Base-by-base conservation (phyloP, 1,140 invertebrate genomes). In the Diorhabda sublineata region DNA sequence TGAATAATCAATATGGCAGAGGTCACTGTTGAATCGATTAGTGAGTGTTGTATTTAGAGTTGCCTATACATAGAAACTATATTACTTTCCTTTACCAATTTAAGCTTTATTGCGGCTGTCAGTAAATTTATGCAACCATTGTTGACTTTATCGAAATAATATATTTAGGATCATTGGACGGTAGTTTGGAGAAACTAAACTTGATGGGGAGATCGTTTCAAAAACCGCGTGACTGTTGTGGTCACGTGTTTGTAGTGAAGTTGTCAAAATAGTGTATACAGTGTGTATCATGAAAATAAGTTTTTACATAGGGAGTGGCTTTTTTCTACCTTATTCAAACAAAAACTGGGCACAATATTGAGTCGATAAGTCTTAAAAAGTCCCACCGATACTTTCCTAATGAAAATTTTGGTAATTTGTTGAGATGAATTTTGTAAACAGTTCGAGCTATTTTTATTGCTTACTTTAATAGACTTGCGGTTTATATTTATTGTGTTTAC, bases 1-100 rank as follows among this genome's bases (percentile, higher is more conserved):
- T 26, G 26, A 26, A 26, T 26, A 26, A 26, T 26, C 26, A 26
- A 26, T 26, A 26, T 26, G 26, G 26, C 26, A 26, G 26, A 26
- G 26, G 26, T 26, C 26, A 26, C 26, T 26, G 26, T 26, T 26
- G 26, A 26, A 26, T 26, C 26, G 26, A 26, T 26, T 26, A 26
- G 26, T 26, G 1, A 4, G 47, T 52, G n/a, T 3, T 52, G 47
- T 52, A 3, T 92, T 8, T 81, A 86, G 4, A 8, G 47, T 52
- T 52, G 47, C 47, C 47, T 52, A 52, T 8, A 6, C n/a, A 8
- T 4, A 3, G 47, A 8, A 4, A n/a, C 2, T 52, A 8, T 4
- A 6, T 52, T 52, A 8, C 47, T 8, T 52, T 52, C 47, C 47
- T 52, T 52, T 52, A 52, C 47, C 47, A 52, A 52, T 52, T 52